phyloP scores from a whole-genome alignment of 2,113 vertebrate species.

The Plectropomus leopardus region DNA sequence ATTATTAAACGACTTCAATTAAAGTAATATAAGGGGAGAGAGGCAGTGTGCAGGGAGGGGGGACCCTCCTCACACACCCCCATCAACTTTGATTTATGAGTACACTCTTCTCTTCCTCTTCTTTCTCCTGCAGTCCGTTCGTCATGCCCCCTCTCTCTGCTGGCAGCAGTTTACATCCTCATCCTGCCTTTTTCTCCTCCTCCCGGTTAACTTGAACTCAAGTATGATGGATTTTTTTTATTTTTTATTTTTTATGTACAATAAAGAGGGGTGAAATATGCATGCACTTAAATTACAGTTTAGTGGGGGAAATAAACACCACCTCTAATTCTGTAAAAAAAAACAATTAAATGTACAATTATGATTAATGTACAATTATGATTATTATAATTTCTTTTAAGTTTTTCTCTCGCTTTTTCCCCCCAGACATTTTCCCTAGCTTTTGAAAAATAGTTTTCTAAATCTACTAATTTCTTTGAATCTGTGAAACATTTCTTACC shows the following conservation, averaged over 20 bases:
- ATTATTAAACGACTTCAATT: constrained; percentile 84
- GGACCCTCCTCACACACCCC: constrained; percentile 12
- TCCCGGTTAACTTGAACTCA: neutral
- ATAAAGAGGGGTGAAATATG: neutral
- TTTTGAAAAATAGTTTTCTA: too few species aligned
- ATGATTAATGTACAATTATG: too few species aligned
- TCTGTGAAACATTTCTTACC: too few species aligned
- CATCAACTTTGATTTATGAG: constrained; percentile 76
- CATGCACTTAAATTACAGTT: neutral
- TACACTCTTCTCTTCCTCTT: constrained; percentile 51
- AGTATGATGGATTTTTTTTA: too few species aligned
- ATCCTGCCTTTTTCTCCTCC: neutral
- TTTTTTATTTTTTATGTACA: too few species aligned
- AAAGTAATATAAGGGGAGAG: constrained; percentile 78
- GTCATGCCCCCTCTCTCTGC: constrained; percentile 17
- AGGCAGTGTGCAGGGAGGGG: constrained; percentile 13
- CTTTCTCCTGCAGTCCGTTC: constrained; percentile 34
- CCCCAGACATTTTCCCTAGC: too few species aligned
- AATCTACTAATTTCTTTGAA: too few species aligned
- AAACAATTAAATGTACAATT: too few species aligned
- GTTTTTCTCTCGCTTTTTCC: too few species aligned
- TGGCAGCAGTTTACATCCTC: constrained; percentile 23
- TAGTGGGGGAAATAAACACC: too few species aligned
- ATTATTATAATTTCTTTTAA: too few species aligned
- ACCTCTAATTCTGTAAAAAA: too few species aligned